Conservation (phyloP, 2,113 vertebrate genomes). For the Setophaga coronata region DNA sequence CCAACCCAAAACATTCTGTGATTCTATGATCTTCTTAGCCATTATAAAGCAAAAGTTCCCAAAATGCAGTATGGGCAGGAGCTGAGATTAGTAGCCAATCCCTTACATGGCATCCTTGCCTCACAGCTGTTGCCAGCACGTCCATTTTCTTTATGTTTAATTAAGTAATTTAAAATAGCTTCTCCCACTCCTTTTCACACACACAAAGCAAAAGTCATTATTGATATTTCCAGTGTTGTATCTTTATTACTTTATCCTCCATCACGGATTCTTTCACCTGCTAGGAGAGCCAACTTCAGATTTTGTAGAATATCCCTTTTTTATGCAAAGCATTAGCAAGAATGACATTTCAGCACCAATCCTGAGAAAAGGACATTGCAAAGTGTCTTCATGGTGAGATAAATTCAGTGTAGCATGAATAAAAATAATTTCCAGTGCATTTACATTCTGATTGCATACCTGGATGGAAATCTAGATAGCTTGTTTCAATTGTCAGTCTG, state of each 20-base stretch:
- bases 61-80: neutral
- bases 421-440: slow-evolving; percentile 83
- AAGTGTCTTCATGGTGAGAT: slow-evolving; percentile 80
- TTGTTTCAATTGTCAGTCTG: slow-evolving; percentile 82
- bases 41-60: neutral
- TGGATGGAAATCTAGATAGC: slow-evolving; percentile 78
- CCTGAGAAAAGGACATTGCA: slow-evolving; percentile 74
- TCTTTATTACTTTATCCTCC: neutral
- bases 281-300: neutral
- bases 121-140: neutral
- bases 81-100: neutral
- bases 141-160: neutral
- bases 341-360: slow-evolving; percentile 42
- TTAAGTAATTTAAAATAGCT: neutral
- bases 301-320: neutral
- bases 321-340: slow-evolving; percentile 36
- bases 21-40: neutral
- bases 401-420: slow-evolving; percentile 84
- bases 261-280: neutral
- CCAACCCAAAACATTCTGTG: neutral
- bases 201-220: neutral
- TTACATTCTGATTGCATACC: slow-evolving; percentile 80
- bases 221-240: neutral
- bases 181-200: neutral
- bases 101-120: neutral